Conservation (phyloP, 53 echinoderm and acorn worm species). For the Stichopus horrens region DNA sequence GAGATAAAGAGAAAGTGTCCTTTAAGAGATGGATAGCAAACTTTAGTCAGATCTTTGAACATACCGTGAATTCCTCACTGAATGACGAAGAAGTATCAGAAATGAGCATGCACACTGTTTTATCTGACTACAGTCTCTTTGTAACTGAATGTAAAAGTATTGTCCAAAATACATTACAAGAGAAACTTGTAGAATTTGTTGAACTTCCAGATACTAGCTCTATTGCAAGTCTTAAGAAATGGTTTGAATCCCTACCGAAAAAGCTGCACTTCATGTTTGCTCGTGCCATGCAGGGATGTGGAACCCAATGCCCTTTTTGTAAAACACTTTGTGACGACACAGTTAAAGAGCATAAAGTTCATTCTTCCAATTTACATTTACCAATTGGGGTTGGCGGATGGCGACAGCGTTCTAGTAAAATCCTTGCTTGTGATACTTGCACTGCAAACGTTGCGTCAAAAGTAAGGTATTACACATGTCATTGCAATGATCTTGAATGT, state of each 20-base stretch:
- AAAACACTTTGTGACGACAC: constrained; percentile 23
- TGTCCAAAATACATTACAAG: background rate
- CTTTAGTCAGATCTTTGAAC: background rate
- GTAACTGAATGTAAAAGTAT: background rate
- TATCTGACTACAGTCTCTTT: constrained; percentile 2
- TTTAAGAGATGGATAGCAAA: background rate
- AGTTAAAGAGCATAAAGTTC: constrained; percentile 2
- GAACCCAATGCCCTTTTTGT: constrained; percentile 27
- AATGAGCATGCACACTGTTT: background rate
- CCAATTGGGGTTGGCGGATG: background rate
- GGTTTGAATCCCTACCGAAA: constrained; percentile 9
- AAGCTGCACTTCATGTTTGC: constrained; percentile 17
- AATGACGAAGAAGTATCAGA: constrained; percentile 5
- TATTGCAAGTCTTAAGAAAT: background rate
- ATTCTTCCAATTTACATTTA: constrained; percentile 17
- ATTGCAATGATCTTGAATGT: background rate
- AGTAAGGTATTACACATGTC: background rate
- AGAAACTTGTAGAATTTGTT: background rate
- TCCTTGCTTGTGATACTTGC: background rate
- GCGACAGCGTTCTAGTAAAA: no score
- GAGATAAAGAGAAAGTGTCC: background rate
- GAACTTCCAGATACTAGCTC: constrained; percentile 9
- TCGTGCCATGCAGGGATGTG: background rate
- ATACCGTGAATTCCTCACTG: background rate
- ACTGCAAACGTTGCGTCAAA: constrained; percentile 3